Base-by-base conservation (phyloP, 2,888 invertebrate genomes). In the Myopa tessellatipennis region DNA sequence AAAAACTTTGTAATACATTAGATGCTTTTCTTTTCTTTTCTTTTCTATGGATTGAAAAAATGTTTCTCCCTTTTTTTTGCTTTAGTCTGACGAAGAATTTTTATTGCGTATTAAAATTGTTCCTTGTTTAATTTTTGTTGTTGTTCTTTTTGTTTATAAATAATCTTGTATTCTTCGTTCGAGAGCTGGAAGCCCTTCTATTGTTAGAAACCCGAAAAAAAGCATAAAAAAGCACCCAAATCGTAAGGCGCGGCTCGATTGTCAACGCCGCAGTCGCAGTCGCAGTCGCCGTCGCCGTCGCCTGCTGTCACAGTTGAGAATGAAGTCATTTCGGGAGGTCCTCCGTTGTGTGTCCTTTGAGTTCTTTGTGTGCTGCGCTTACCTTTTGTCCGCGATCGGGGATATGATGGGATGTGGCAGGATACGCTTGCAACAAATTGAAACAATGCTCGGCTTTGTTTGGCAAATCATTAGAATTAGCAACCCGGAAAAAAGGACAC, bases 251-350 rank as follows among this genome's bases (percentile, higher is more conserved):
- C 18, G n/a, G 36, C 26, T 36, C 68, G 38, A 67, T 26, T 52
- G 26, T 78, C 82, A 65, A 80, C 81, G 82, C 79, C 80, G 80
- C 83, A 82, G 26, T 26, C 26, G 26, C 4, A 63, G 18, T 14
- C 38, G 38, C 16, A 14, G 34, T 45, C 45, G n/a, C 40, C 14
- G 45, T 78, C 82, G 69, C 80, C 81, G 82, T 80, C 80, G 80
- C 83, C 83, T 83, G 40, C 36, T 83, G 84, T 82, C 82, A 78
- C 80, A 78, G 78, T 80, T 81, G 77, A 26, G 26, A 81, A 84
- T 80, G 79, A 82, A 84, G 86, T 85, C 85, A 84, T 84, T 82
- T 85, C 86, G 85, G 85, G 86, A 84, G 85, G 86, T 85, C 83
- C 82, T 78, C 68, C 34, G 52, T 36, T 73, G 71, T 18, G 77